Conservation (phyloP, 2,113 vertebrate genomes). For the Pelvicachromis taeniatus region DNA sequence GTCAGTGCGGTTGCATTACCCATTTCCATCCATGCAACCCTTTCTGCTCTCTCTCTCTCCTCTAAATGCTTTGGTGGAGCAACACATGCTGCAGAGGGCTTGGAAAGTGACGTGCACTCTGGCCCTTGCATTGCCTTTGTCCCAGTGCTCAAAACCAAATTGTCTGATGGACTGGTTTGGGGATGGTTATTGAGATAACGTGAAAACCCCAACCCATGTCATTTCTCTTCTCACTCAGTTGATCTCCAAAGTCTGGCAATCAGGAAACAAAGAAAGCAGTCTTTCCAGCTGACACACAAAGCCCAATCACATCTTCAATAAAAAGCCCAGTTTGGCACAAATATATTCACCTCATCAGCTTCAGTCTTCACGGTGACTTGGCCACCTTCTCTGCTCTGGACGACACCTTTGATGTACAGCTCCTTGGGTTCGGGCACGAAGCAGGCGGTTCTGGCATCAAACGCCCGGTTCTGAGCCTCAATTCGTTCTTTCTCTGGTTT, state of each 20-base stretch:
- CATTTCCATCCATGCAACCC: fast-evolving
- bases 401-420: slow-evolving; percentile 77
- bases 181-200: neutral
- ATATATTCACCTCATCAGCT: slow-evolving; percentile 65
- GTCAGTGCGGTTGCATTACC: neutral
- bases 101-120: fast-evolving
- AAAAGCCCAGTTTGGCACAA: neutral
- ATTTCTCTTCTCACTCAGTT: neutral
- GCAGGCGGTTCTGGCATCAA: slow-evolving; percentile 82
- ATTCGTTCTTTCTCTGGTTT: slow-evolving; percentile 79
- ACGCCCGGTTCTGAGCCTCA: slow-evolving; percentile 80
- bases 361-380: slow-evolving; percentile 79
- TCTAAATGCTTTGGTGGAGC: neutral
- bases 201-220: fast-evolving
- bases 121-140: neutral
- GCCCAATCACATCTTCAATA: neutral
- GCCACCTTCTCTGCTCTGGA: slow-evolving; percentile 72
- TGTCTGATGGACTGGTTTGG: neutral
- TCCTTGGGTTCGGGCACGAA: slow-evolving; percentile 77
- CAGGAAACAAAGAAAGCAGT: neutral
- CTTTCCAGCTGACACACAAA: fast-evolving
- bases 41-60: fast-evolving
- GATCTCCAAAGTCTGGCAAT: neutral
- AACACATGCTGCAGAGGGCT: fast-evolving
- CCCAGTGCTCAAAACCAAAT: neutral